Conservation (phyloP, 1,140 invertebrate species). For the Pollicipes pollicipes region DNA sequence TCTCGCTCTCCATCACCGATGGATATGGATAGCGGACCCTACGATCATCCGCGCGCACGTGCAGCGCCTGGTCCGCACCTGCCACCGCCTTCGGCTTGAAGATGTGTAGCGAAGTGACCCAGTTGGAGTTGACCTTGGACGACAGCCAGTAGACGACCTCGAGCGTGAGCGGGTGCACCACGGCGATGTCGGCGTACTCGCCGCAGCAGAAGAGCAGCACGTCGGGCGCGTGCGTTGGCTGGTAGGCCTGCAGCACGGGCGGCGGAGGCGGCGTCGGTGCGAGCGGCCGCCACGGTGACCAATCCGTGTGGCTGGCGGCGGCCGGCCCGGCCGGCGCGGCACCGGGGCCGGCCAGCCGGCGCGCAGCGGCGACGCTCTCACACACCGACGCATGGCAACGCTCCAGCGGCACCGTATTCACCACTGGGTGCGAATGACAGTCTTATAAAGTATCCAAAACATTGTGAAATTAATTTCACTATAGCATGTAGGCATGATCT, state of each 20-base stretch:
- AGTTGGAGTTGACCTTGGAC: slow-evolving; percentile 90
- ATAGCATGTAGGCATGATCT: no score
- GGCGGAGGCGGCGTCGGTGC: background rate
- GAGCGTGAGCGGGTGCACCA: slow-evolving; percentile 90
- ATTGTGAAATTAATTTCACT: no score
- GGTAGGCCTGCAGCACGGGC: slow-evolving; percentile 47
- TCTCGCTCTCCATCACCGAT: no score
- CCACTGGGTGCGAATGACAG: no score
- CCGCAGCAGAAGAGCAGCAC: slow-evolving; percentile 79
- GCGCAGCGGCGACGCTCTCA: no score
- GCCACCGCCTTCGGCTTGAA: slow-evolving; percentile 41
- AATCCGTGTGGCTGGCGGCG: slow-evolving; percentile 5
- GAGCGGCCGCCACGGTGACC: background rate
- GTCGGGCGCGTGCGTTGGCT: slow-evolving; percentile 57
- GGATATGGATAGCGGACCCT: no score
- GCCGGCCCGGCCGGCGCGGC: slow-evolving; percentile 10
- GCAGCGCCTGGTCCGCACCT: background rate
- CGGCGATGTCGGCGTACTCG: slow-evolving; percentile 92
- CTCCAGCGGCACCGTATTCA: no score
- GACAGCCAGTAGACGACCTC: slow-evolving; percentile 82
- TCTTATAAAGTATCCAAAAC: no score
- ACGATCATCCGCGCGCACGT: no score
- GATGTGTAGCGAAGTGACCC: slow-evolving; percentile 91
- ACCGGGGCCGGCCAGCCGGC: slow-evolving; percentile 9
- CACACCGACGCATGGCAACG: no score